phyloP scores from a whole-genome alignment of 92 coral and sea anemone genomes.

The Zoanthus solanderi region DNA sequence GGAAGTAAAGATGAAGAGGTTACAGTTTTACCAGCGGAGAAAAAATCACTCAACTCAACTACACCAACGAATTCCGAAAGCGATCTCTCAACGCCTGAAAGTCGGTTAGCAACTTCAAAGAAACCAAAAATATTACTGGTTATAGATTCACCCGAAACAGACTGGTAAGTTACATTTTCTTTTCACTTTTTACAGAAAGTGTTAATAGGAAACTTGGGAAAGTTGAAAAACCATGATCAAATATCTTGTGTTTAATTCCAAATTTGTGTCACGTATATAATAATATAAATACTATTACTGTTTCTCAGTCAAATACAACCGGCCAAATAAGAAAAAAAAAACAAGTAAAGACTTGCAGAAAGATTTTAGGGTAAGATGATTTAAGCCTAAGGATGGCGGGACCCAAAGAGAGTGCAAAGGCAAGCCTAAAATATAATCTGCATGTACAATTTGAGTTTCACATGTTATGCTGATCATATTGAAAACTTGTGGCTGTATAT shows the following conservation, averaged over 20 bases:
- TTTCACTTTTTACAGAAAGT: not conserved
- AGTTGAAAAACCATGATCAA: not conserved
- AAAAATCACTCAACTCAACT: not conserved
- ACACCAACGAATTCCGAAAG: conserved; percentile 44
- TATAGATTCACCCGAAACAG: conserved; percentile 91
- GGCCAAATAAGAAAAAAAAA: conserved; percentile 5
- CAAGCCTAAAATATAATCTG: not conserved
- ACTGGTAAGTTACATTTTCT: conserved; percentile 76
- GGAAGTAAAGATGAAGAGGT: conserved; percentile 44
- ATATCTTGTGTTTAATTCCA: not conserved
- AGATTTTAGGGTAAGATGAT: not conserved
- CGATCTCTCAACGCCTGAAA: conserved; percentile 20
- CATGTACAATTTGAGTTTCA: not conserved
- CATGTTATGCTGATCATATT: not conserved
- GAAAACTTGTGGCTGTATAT: not conserved
- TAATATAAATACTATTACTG: not conserved
- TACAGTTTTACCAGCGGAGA: not conserved
- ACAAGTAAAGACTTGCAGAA: not conserved
- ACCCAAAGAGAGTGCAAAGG: not conserved
- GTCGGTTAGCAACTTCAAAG: conserved; percentile 64
- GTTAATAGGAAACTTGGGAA: not conserved
- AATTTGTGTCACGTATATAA: not conserved
- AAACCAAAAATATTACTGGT: conserved; percentile 88
- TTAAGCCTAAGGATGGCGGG: not conserved
- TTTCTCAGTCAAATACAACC: not conserved